A percentile compares a stretch with the other conserved stretches of the same genome.
These are phyloP conservation scores for Apis cerana DNA, from an alignment of 1,140 invertebrate species.

Conservation along the genomic window DNA sequence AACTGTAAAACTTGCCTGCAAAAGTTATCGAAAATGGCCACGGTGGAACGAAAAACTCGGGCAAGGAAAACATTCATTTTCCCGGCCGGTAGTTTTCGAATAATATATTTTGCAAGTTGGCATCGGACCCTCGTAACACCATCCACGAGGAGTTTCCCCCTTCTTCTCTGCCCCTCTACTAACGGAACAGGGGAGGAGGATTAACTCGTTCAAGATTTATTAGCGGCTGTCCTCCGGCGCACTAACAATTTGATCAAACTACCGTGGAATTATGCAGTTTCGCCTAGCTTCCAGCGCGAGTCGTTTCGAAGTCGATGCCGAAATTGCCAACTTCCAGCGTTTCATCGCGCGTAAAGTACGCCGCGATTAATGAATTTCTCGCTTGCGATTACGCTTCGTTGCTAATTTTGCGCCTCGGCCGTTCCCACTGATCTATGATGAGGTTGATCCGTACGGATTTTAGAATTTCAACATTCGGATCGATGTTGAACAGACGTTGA, in stretches of 20 bases:
- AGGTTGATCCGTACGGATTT: background rate
- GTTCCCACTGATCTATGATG: no score
- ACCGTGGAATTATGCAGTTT: constrained; percentile 50
- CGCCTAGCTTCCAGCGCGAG: constrained; percentile 36
- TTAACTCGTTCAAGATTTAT: constrained; percentile 64
- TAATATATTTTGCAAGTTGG: constrained; percentile 58
- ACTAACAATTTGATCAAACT: constrained; percentile 60
- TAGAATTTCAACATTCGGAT: no score
- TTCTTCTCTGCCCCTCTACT: background rate
- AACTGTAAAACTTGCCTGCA: background rate
- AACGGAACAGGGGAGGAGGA: constrained; percentile 17
- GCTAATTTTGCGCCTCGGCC: background rate
- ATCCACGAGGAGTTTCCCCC: background rate
- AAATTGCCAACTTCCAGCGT: background rate
- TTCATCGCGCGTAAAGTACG: constrained; percentile 7
- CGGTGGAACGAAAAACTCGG: background rate
- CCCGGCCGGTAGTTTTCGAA: constrained; percentile 29
- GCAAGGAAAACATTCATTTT: constrained; percentile 44
- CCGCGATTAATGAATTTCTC: constrained; percentile 5
- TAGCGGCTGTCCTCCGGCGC: constrained; percentile 46
- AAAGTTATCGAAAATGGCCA: background rate
- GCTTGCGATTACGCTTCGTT: background rate
- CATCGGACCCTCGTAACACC: constrained; percentile 36
- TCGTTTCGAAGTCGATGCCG: constrained; percentile 14
- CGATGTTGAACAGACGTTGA: no score